Evolutionary conservation across 1,140 invertebrate genomes (phyloP).

Genomic region (Gryllus bimaculatus): DNA sequence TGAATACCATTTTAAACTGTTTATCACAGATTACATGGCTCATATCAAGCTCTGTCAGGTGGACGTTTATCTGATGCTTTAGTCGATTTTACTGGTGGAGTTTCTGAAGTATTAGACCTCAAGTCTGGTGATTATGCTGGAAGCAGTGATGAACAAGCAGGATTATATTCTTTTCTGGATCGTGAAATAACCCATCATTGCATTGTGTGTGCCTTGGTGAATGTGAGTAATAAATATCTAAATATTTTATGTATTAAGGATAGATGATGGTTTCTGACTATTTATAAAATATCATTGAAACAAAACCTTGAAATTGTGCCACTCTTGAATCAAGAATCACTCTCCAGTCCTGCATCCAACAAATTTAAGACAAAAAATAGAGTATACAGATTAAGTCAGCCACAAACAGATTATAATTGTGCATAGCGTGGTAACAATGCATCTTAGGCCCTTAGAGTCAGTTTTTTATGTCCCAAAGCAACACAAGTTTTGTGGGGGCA

Average conservation of each 20-base stretch:
- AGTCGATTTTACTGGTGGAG: conserved; percentile 65
- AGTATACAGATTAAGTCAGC: too few relatives aligned
- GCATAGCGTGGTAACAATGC: too few relatives aligned
- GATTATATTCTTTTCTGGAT: conserved; percentile 14
- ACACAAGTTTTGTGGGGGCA: too few relatives aligned
- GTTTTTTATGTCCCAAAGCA: too few relatives aligned
- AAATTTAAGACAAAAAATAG: too few relatives aligned
- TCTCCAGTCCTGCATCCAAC: too few relatives aligned
- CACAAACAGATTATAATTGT: too few relatives aligned
- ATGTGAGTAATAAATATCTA: conserved; percentile 14
- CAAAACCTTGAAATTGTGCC: too few relatives aligned
- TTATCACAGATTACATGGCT: conserved; percentile 43
- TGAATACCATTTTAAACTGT: background rate
- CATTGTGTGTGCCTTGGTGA: conserved; percentile 16
- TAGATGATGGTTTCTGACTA: background rate
- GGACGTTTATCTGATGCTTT: conserved; percentile 59
- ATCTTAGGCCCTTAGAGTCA: too few relatives aligned
- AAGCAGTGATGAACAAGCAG: conserved; percentile 10
- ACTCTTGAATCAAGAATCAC: too few relatives aligned
- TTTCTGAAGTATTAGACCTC: conserved; percentile 46
- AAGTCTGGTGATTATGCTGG: conserved; percentile 18
- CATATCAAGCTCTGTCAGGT: conserved; percentile 60
- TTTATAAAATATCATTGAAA: background rate
- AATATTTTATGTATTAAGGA: background rate
- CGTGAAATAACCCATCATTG: conserved; percentile 19